These are phyloP conservation scores for Caenorhabditis imperialis DNA, from an alignment of 2,888 invertebrate species.

Conservation along the genomic window DNA sequence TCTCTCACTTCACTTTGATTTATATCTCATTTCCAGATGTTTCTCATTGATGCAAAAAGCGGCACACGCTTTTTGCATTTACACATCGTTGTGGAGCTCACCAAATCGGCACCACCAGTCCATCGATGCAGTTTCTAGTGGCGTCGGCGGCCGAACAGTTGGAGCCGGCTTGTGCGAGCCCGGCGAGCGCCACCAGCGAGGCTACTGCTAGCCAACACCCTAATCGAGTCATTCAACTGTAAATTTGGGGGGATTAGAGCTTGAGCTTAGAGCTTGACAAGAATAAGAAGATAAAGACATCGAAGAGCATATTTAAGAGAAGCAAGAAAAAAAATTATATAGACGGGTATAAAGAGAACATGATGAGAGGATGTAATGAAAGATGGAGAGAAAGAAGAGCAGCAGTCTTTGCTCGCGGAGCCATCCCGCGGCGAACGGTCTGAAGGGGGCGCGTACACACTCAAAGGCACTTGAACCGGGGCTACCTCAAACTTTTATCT, in stretches of 20 bases:
- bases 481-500: slow-evolving; percentile 44
- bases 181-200: slow-evolving; percentile 58
- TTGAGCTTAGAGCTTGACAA: background rate
- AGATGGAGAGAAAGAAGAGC: slow-evolving; percentile 5
- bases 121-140: slow-evolving; percentile 84
- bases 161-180: slow-evolving; percentile 67
- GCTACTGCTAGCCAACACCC: slow-evolving; percentile 68
- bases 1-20: slow-evolving; percentile 48
- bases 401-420: background rate
- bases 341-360: slow-evolving; percentile 19
- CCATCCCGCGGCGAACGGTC: slow-evolving; percentile 39
- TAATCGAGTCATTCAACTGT: slow-evolving; percentile 66
- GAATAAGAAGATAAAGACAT: slow-evolving; percentile 22
- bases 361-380: slow-evolving; percentile 51
- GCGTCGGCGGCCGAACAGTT: slow-evolving; percentile 78
- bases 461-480: slow-evolving; percentile 21
- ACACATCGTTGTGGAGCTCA: slow-evolving; percentile 51
- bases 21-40: slow-evolving; percentile 51
- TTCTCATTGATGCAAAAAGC: slow-evolving; percentile 37
- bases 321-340: slow-evolving; percentile 17
- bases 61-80: slow-evolving; percentile 23
- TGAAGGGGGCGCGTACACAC: slow-evolving; percentile 45
- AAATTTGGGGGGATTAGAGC: slow-evolving; percentile 4
- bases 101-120: slow-evolving; percentile 92
- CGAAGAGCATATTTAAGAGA: slow-evolving; percentile 2